Evolutionary conservation across 2,113 vertebrate species (phyloP).

Genomic region (Rousettus leschenaultii): DNA sequence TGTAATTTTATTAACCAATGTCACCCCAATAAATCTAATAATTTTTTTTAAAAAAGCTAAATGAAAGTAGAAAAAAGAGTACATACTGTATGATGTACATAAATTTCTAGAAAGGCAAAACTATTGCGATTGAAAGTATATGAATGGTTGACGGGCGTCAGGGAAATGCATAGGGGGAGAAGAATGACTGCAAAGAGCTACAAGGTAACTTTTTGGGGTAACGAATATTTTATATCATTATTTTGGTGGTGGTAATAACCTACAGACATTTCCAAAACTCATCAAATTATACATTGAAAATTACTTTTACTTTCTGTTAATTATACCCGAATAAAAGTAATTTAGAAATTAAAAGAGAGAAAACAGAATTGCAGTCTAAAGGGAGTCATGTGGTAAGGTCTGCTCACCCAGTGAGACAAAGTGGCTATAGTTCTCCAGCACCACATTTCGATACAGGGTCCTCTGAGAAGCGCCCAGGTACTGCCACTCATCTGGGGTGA

Average conservation of each 20-base stretch:
- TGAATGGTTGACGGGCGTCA: not conserved
- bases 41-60: not conserved
- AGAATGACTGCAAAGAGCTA: not conserved
- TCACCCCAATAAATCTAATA: too few relatives aligned
- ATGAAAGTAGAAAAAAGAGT: not conserved
- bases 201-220: not conserved
- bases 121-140: not conserved
- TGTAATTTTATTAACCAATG: too few relatives aligned
- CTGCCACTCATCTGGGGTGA: conserved; percentile 46
- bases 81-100: not conserved
- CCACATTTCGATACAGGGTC: conserved; percentile 44
- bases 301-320: not conserved
- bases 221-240: not conserved
- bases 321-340: not conserved
- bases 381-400: not conserved
- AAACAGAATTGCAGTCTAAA: not conserved
- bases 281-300: not conserved
- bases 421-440: conserved; percentile 57
- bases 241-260: not conserved
- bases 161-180: not conserved
- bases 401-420: conserved; percentile 41
- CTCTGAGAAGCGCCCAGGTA: not conserved
- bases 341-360: not conserved
- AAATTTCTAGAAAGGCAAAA: not conserved
- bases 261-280: not conserved